Conservation (phyloP, 2,113 vertebrate species). For the Corythornis madagascariensis region DNA sequence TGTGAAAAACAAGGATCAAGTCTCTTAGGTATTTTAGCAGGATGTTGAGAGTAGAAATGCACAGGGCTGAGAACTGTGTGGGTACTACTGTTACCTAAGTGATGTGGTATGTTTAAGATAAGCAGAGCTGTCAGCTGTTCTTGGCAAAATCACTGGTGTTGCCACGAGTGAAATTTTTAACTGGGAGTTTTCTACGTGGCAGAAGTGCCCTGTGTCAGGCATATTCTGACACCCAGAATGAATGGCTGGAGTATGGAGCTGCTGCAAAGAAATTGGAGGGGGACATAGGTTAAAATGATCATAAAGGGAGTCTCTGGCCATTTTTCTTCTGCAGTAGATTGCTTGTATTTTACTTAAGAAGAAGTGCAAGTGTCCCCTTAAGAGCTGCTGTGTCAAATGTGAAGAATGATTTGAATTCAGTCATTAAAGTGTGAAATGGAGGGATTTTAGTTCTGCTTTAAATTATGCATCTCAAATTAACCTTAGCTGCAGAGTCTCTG, state of each 20-base stretch:
- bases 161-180: not conserved
- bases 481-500: constrained; percentile 59
- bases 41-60: not conserved
- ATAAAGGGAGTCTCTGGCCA: not conserved
- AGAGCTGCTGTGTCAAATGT: constrained; percentile 51
- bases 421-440: constrained; percentile 57
- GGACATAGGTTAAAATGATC: not conserved
- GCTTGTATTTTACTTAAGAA: not conserved
- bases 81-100: constrained; percentile 20
- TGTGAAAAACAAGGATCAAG: not conserved
- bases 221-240: not conserved
- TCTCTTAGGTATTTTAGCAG: not conserved
- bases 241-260: not conserved
- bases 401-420: constrained; percentile 60
- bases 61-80: not conserved
- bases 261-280: not conserved
- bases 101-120: constrained; percentile 33
- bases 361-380: constrained; percentile 20
- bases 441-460: constrained; percentile 60
- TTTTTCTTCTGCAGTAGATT: not conserved
- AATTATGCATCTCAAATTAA: constrained; percentile 62
- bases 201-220: not conserved
- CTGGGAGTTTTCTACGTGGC: not conserved
- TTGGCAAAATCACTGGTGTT: constrained; percentile 16
- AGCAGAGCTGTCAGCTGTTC: constrained; percentile 22